Percentiles rank a stretch among this genome's conserved stretches.
These are phyloP conservation scores for Habroteleia sp. DNA, from an alignment of 2,888 invertebrate species.

Conservation along the genomic window DNA sequence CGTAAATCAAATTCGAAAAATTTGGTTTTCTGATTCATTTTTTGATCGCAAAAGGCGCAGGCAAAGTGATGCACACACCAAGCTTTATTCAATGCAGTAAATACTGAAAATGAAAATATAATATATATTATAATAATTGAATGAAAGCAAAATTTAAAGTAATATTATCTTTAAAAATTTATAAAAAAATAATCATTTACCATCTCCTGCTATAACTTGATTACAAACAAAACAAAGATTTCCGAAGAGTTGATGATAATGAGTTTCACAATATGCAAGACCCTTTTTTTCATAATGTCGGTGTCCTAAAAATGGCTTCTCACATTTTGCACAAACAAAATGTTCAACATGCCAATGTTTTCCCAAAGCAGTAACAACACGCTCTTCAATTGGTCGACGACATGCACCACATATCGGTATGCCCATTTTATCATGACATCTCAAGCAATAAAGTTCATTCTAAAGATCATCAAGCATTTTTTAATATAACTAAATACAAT, in stretches of 20 bases:
- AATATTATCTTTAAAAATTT: constrained; percentile 4
- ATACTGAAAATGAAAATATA: constrained; percentile 85
- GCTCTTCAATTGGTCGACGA: constrained; percentile 98
- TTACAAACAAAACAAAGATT: constrained; percentile 99
- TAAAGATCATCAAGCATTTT: constrained; percentile 73
- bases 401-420: constrained; percentile 99
- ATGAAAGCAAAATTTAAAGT: constrained; percentile 1
- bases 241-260: constrained; percentile 99
- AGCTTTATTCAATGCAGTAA: constrained; percentile 98
- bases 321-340: constrained; percentile 99
- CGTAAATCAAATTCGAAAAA: constrained; percentile 99
- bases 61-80: constrained; percentile 99
- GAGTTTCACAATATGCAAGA: constrained; percentile 98
- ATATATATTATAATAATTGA: neutral
- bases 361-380: constrained; percentile 98
- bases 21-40: constrained; percentile 97
- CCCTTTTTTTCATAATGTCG: constrained; percentile 99
- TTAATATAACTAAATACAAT: neutral
- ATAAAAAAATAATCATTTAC: constrained; percentile 81
- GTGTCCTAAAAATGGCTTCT: constrained; percentile 99
- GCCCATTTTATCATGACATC: constrained; percentile 99
- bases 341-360: constrained; percentile 99
- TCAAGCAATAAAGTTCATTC: constrained; percentile 97
- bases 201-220: constrained; percentile 98
- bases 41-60: constrained; percentile 97